These are phyloP conservation scores for Pyralis farinalis DNA, from an alignment of 2,888 invertebrate species.

Conservation along the genomic window DNA sequence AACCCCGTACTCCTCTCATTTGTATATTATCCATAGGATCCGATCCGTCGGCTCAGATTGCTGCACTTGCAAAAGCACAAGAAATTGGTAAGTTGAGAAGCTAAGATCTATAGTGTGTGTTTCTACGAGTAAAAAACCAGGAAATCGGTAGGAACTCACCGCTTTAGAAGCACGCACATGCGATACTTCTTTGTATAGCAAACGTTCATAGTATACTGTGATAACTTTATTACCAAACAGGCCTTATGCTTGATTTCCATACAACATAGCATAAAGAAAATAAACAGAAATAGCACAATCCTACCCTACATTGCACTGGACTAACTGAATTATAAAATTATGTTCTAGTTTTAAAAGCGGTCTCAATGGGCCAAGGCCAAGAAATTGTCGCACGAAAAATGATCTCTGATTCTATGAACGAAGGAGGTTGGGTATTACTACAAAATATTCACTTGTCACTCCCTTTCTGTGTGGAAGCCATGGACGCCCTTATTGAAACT, in stretches of 20 bases:
- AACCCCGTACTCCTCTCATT: constrained; percentile 92
- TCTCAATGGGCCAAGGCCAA: constrained; percentile 99
- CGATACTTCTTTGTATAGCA: no score
- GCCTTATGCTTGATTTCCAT: no score
- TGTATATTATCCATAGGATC: constrained; percentile 97
- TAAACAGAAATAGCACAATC: no score
- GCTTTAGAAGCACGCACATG: no score
- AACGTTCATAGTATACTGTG: no score
- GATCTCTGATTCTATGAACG: constrained; percentile 88
- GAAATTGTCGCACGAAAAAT: constrained; percentile 91
- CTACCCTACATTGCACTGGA: no score
- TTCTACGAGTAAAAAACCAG: no score
- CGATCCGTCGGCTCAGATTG: constrained; percentile 97
- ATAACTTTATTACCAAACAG: no score
- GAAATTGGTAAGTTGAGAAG: constrained; percentile 87
- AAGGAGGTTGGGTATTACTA: constrained; percentile 95
- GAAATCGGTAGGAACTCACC: no score
- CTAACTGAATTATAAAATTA: no score
- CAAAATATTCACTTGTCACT: constrained; percentile 98
- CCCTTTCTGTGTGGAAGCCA: constrained; percentile 95
- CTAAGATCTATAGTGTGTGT: no score
- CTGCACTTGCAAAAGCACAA: constrained; percentile 91
- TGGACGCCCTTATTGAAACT: constrained; percentile 93
- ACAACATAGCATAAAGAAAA: no score
- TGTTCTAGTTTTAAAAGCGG: constrained; percentile 86